Base-by-base conservation (phyloP, 2,797 vertebrate genomes). In the Enteromius argenteus region DNA sequence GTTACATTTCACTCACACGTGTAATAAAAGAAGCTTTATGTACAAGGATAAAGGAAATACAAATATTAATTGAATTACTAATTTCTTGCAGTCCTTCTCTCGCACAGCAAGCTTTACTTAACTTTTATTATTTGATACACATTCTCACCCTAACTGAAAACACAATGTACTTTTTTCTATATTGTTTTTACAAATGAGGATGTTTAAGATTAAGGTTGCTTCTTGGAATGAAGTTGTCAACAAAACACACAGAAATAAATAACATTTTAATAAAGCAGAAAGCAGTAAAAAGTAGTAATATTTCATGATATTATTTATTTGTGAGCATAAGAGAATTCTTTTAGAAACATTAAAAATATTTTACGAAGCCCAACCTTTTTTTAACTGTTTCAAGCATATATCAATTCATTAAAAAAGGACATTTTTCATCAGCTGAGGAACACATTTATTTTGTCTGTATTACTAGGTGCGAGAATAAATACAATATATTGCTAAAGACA, bases 401-500 rank as follows among this genome's bases (percentile, higher is more conserved):
- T 72, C 1, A 49, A 19, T 49, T 19, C 21, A 30, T 21, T 21
- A 19, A 46, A 46, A 53, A 53, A 21, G 19, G 4, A n/a, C 58
- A 44, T 44, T 19, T 62, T 42, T 62, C 14, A 77, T 17, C 5
- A 46, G 42, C 21, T n/a, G 27, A 67, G 14, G 0, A 32, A 79
- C 23, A 64, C 0, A 13, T 49, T 51, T 0, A 79, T 35, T 67
- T 79, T 30, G 11, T 66, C 27, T 53, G 10, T 79, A 14, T 32
- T 79, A 27, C 39, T 62, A 39, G 13, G 35, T 44, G 56, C 4
- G n/a, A n/a, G n/a, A 19, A 32, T 23, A 64, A 13, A 78, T 27
- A 56, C 21, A 79, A 79, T 4, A 79, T 66, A 7, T 49, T 77
- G 14, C 53, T 77, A n/a, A 77, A 77, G 56, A 64, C 30, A 21